Conservation (phyloP, 1,140 invertebrate genomes). For the Micrasema longulum region DNA sequence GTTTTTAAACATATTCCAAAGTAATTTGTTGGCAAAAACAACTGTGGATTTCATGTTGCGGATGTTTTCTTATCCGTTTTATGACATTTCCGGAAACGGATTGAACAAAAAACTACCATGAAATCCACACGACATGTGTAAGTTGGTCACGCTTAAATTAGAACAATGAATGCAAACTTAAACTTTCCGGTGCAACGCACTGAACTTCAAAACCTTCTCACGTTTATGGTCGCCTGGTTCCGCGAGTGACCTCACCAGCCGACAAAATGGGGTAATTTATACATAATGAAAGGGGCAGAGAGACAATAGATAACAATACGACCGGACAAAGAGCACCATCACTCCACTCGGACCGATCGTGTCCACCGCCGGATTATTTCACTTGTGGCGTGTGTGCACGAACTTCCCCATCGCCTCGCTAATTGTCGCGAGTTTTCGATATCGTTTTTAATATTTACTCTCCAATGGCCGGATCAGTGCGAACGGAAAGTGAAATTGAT, state of each 20-base stretch:
- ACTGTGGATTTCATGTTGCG: too few relatives aligned
- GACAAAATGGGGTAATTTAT: constrained; percentile 14
- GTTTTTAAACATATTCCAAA: too few relatives aligned
- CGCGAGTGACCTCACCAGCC: constrained; percentile 25
- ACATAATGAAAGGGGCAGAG: constrained; percentile 29
- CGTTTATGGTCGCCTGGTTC: constrained; percentile 15
- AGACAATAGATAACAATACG: constrained; percentile 27
- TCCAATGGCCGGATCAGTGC: not conserved
- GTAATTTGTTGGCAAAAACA: too few relatives aligned
- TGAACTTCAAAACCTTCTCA: constrained; percentile 19
- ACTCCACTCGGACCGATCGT: constrained; percentile 15
- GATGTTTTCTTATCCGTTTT: too few relatives aligned
- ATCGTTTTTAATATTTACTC: constrained; percentile 16
- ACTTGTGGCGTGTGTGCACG: not conserved
- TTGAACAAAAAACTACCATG: too few relatives aligned
- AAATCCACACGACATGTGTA: too few relatives aligned
- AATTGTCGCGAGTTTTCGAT: constrained; percentile 6
- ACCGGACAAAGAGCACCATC: constrained; percentile 11
- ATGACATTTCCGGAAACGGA: too few relatives aligned
- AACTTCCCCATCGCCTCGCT: not conserved
- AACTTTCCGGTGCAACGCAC: constrained; percentile 27
- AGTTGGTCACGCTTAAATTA: constrained; percentile 8
- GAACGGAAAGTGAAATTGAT: constrained; percentile 26
- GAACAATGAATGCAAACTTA: constrained; percentile 23
- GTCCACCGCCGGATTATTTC: not conserved